phyloP scores from a whole-genome alignment of 2,888 invertebrate species.

The Caenorhabditis becei region DNA sequence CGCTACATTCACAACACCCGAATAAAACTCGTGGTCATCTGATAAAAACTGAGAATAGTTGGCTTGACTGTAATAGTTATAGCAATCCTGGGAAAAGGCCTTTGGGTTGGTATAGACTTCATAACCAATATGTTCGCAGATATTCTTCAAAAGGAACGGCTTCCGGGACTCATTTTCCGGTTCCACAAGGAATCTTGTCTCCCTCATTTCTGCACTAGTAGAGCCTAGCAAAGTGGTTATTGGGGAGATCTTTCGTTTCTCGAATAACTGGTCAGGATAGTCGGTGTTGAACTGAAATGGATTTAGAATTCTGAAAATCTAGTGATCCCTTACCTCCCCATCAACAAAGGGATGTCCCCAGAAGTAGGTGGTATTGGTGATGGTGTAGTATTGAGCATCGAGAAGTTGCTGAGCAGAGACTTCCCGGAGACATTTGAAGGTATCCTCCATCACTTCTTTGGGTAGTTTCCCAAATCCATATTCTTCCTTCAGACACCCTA shows the following conservation, averaged over 20 bases:
- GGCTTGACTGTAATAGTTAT: neutral
- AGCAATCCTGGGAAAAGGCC: neutral
- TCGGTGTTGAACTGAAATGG: constrained; percentile 7
- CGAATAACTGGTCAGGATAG: neutral
- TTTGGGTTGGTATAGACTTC: neutral
- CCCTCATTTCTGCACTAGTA: constrained; percentile 1
- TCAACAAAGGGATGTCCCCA: constrained; percentile 2
- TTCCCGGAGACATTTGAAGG: constrained; percentile 12
- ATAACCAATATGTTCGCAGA: neutral
- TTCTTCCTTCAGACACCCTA: constrained; percentile 1
- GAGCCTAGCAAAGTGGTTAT: constrained; percentile 21
- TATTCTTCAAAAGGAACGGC: neutral
- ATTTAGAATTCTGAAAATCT: no score
- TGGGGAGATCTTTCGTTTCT: neutral
- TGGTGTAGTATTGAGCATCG: neutral
- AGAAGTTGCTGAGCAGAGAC: neutral
- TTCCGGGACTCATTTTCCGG: no score
- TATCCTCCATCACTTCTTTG: neutral
- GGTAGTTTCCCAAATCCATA: neutral
- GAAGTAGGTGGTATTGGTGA: neutral
- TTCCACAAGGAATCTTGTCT: no score
- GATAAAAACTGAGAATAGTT: neutral
- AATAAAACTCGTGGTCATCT: constrained; percentile 22
- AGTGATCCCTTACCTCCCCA: neutral
- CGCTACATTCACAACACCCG: neutral